Percentiles rank a stretch among this genome's conserved stretches.
Evolutionary conservation across 2,888 invertebrate genomes (phyloP).

Genomic region (Syrphus vitripennis): DNA sequence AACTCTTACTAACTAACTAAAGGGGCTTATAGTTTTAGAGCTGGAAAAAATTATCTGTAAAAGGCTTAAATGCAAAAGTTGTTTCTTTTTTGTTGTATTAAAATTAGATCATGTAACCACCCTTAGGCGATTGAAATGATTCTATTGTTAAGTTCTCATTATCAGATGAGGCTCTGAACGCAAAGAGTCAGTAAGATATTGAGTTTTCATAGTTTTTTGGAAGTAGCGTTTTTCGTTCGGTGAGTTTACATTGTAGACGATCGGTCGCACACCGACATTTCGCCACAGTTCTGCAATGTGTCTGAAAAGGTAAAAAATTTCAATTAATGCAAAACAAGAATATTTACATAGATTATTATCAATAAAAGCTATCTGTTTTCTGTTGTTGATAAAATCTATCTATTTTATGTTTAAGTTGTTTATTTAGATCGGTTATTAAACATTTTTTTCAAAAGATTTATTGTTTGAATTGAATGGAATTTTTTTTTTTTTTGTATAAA

Average conservation of each 20-base stretch:
- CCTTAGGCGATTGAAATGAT: background rate
- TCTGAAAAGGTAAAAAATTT: constrained; percentile 73
- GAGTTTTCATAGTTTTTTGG: constrained; percentile 81
- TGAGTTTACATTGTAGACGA: constrained; percentile 81
- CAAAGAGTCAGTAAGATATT: constrained; percentile 81
- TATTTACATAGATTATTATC: too few relatives aligned
- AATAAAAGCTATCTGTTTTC: too few relatives aligned
- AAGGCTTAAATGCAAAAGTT: constrained; percentile 56
- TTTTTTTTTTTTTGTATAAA: too few relatives aligned
- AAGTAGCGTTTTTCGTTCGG: constrained; percentile 81
- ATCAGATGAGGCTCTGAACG: constrained; percentile 80
- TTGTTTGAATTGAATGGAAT: too few relatives aligned
- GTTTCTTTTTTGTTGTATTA: constrained; percentile 37
- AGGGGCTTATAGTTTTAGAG: background rate
- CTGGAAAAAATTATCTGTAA: constrained; percentile 31
- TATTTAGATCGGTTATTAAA: too few relatives aligned
- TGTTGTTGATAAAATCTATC: too few relatives aligned
- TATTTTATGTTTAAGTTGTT: too few relatives aligned
- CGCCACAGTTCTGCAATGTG: constrained; percentile 81
- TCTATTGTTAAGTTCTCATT: constrained; percentile 76
- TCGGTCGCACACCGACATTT: constrained; percentile 80
- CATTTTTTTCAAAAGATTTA: too few relatives aligned
- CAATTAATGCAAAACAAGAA: background rate
- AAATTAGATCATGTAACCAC: constrained; percentile 38
- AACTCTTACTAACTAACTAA: constrained; percentile 53